Evolutionary conservation across 2,888 invertebrate species (phyloP), one percentile per base, ranked within the genome.

Genomic region (Lochmaea crataegi): DNA sequence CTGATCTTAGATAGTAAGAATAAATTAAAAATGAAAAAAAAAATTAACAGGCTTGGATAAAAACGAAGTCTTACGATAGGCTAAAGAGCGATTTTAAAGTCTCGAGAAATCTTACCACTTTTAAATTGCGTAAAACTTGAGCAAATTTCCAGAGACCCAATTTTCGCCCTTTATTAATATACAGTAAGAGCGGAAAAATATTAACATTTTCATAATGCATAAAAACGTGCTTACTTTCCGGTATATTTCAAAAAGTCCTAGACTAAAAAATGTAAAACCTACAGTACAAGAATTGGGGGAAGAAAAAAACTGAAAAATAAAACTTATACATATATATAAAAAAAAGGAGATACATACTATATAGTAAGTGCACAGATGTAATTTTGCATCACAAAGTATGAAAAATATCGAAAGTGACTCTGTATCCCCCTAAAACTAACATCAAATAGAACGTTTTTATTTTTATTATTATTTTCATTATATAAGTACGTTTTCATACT

Each of bases 381-480:
- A 80, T 76, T 78, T 77, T 79, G 77, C 76, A 82, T 85, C 86
- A 86, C 86, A 86, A 85, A 85, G 85, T 86, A 86, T 85, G 85
- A 85, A 85, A 85, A 79, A 82, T 77, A 75, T 74, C 78, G 76
- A 71, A 76, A 80, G 79, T 79, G 78, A 73, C 77, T 32, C 32
- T 80, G 82, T 82, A 81, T 80, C 82, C 82, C 82, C 45, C 80
- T 56, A 78, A 79, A 79, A 79, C 81, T 82, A 83, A 83, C 83
- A 82, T 79, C 82, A 79, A 83, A 81, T 80, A 80, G 79, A 80
- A 82, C 74, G 77, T 75, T 76, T 71, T 74, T 71, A 73, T 74
- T 70, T 72, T 71, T 53, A 72, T 73, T 74, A 68, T 77, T 74
- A 74, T 73, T 16, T 18, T 61, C 42, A 61, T 61, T 42, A 42